These are phyloP conservation scores for Corythoichthys intestinalis DNA, from an alignment of 2,113 vertebrate genomes.

Conservation along the genomic window DNA sequence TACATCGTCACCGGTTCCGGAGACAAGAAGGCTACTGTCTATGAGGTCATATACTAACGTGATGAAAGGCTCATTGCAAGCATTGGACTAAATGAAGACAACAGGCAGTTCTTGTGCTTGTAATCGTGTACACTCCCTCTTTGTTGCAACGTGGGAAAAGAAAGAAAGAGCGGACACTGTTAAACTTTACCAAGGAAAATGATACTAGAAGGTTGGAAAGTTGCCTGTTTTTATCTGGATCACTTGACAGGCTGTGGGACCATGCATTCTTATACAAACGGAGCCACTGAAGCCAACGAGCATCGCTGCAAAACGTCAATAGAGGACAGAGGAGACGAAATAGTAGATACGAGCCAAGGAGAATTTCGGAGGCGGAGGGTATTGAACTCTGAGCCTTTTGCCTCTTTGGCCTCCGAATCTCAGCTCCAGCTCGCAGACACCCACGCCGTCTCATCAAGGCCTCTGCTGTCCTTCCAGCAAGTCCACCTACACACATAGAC, in stretches of 20 bases:
- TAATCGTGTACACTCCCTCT: constrained; percentile 11
- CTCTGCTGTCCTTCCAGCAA: constrained; percentile 31
- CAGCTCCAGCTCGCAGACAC: constrained; percentile 48
- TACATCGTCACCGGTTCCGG: constrained; percentile 97
- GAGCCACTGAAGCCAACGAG: background rate
- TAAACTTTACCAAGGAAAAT: too few species aligned
- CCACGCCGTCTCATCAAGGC: constrained; percentile 41
- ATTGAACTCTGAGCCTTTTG: constrained; percentile 51
- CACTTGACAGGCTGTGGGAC: background rate
- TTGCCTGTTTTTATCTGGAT: background rate
- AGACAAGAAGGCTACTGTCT: constrained; percentile 97
- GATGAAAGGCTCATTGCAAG: background rate
- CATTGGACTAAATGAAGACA: background rate
- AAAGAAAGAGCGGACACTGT: background rate
- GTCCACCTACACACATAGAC: background rate
- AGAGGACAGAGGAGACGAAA: background rate
- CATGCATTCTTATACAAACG: background rate
- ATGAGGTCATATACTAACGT: constrained; percentile 92
- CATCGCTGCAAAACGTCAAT: constrained; percentile 7
- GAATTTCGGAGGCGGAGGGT: background rate
- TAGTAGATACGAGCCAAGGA: constrained; percentile 7
- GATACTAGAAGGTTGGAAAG: background rate
- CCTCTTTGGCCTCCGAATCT: constrained; percentile 59
- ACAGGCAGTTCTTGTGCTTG: constrained; percentile 10
- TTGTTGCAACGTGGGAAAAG: background rate